Conservation (phyloP, 2,113 vertebrate genomes). For the Pseudolaguvia tuberculata region DNA sequence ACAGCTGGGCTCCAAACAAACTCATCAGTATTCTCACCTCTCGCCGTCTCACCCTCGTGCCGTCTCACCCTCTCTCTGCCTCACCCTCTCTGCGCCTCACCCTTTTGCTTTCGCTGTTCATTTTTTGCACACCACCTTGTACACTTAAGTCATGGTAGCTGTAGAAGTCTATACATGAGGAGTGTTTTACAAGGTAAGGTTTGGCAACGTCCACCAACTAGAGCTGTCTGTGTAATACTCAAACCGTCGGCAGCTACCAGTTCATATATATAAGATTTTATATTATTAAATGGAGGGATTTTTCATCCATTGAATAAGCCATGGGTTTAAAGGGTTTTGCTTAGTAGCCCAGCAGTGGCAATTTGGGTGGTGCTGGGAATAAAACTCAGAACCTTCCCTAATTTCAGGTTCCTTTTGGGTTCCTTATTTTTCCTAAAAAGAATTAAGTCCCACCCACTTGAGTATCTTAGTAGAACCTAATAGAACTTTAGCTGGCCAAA, state of each 20-base stretch:
- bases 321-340: too few species aligned
- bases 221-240: not conserved
- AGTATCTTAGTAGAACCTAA: not conserved
- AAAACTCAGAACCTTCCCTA: too few species aligned
- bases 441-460: not conserved
- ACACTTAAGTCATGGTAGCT: not conserved
- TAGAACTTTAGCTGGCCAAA: not conserved
- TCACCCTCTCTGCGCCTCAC: too few species aligned
- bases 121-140: not conserved
- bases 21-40: constrained; percentile 55
- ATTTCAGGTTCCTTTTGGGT: too few species aligned
- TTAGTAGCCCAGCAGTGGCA: too few species aligned
- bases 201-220: too few species aligned
- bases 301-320: too few species aligned
- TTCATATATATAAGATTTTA: not conserved
- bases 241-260: not conserved
- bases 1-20: constrained; percentile 73
- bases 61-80: constrained; percentile 29
- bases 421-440: not conserved
- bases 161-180: too few species aligned
- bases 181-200: too few species aligned
- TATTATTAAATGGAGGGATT: too few species aligned
- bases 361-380: too few species aligned
- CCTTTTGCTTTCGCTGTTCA: not conserved
- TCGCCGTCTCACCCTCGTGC: constrained; percentile 39